Conservation (phyloP, 1,140 invertebrate species). For the Drosophila pectinifera region DNA sequence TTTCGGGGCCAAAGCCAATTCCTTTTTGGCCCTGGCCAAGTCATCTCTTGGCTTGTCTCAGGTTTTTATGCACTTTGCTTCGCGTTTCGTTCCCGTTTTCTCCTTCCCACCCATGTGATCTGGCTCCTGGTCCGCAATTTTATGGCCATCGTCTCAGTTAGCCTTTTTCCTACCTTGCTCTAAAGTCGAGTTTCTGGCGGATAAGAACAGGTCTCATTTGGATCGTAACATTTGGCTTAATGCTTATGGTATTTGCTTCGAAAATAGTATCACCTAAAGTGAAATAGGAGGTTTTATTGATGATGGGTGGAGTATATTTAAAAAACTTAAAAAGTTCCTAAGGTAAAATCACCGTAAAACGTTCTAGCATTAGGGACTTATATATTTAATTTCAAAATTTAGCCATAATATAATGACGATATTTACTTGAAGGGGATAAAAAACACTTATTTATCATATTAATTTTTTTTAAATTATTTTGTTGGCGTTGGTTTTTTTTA, state of each 20-base stretch:
- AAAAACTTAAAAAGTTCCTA: background rate
- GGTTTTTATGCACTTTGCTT: constrained; percentile 66
- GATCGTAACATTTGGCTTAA: constrained; percentile 77
- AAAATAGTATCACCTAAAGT: constrained; percentile 16
- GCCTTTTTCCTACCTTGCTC: constrained; percentile 18
- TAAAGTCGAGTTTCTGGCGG: constrained; percentile 24
- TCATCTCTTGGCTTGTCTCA: constrained; percentile 67
- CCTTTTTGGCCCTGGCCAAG: constrained; percentile 58
- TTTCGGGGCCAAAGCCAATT: constrained; percentile 71
- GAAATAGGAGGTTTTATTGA: constrained; percentile 39
- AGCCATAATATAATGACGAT: too few relatives aligned
- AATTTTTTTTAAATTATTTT: background rate
- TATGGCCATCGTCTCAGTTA: constrained; percentile 60
- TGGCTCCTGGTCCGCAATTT: constrained; percentile 64
- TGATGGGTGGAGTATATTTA: background rate
- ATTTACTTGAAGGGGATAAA: too few relatives aligned
- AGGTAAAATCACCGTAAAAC: background rate
- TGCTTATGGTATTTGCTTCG: constrained; percentile 51
- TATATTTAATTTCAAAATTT: too few relatives aligned
- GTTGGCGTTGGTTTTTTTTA: too few relatives aligned
- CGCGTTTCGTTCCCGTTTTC: constrained; percentile 10
- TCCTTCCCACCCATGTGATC: constrained; percentile 59
- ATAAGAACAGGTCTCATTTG: constrained; percentile 65
- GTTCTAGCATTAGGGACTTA: too few relatives aligned
- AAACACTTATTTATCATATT: too few relatives aligned